phyloP scores from a whole-genome alignment of 2,797 vertebrate species.

The Vultur gryphus region DNA sequence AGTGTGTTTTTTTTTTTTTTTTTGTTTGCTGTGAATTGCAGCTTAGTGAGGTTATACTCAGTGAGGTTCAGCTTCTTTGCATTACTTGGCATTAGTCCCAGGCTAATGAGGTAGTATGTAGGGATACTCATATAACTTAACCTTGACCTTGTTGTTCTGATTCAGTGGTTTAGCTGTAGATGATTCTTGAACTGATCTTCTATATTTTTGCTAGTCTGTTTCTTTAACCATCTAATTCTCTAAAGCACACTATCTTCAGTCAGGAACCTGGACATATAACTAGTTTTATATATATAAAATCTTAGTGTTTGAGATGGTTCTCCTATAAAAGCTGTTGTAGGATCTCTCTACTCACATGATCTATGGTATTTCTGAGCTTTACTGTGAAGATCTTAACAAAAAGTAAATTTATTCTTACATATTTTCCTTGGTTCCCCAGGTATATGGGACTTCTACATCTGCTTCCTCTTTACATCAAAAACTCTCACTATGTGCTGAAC shows the following conservation, averaged over 20 bases:
- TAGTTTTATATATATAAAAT: not conserved
- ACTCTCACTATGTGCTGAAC: not conserved
- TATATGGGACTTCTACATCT: not conserved
- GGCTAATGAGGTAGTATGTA: not conserved
- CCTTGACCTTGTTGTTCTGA: not conserved
- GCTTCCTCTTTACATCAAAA: not conserved
- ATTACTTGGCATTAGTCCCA: not conserved
- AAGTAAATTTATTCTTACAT: not conserved
- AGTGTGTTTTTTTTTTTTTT: too few relatives aligned
- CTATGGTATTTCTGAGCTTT: not conserved
- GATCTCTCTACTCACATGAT: not conserved
- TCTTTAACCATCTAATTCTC: not conserved
- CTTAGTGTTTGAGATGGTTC: not conserved
- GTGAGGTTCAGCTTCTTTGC: not conserved
- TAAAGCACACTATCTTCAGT: not conserved
- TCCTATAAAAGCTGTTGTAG: not conserved
- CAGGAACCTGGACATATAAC: not conserved
- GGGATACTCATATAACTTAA: not conserved
- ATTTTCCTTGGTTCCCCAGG: slow-evolving; percentile 43
- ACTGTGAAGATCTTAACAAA: not conserved
- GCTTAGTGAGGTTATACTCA: not conserved
- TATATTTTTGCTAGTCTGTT: not conserved
- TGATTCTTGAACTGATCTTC: not conserved
- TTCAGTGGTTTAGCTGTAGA: not conserved
- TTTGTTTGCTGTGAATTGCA: not conserved